Percentiles rank a stretch among this genome's conserved stretches.
phyloP scores from a whole-genome alignment of 2,797 vertebrate genomes.

The Tadarida brasiliensis region DNA sequence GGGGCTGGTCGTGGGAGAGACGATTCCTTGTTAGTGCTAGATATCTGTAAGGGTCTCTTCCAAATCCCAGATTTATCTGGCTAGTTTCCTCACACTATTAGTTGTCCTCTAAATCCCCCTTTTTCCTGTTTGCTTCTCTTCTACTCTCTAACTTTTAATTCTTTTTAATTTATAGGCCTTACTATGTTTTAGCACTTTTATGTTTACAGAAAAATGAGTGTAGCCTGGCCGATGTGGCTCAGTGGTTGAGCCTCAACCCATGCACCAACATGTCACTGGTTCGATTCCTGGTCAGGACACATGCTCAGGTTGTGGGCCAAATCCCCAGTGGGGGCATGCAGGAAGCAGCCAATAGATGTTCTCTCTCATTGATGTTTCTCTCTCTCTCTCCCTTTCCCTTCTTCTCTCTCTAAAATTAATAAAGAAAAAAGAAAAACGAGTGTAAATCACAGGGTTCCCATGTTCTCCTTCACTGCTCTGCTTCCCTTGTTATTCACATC shows the following conservation, averaged over 20 bases:
- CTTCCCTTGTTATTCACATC: neutral
- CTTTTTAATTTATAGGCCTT: neutral
- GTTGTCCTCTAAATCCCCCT: neutral
- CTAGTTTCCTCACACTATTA: fast-evolving
- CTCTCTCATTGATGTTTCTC: too few species aligned
- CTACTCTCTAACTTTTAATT: neutral
- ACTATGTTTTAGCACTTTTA: neutral
- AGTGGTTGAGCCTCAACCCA: too few species aligned
- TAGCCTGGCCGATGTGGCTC: too few species aligned
- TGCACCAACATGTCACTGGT: too few species aligned
- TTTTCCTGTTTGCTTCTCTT: neutral
- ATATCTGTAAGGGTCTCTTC: neutral
- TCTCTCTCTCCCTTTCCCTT: too few species aligned
- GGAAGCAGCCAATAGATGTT: too few species aligned
- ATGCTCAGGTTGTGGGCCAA: too few species aligned
- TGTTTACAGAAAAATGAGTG: neutral
- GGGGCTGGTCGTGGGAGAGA: neutral
- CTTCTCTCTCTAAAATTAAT: too few species aligned
- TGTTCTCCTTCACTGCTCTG: neutral
- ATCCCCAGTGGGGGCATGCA: too few species aligned
- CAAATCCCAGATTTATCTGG: neutral
- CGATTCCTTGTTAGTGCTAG: neutral
- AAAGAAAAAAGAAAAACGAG: too few species aligned
- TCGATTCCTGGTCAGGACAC: too few species aligned
- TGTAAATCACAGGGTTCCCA: neutral